Percentiles rank a stretch among this genome's conserved stretches.
Evolutionary conservation across 2,888 invertebrate species (phyloP).

Genomic region (Esperia sulphurella): DNA sequence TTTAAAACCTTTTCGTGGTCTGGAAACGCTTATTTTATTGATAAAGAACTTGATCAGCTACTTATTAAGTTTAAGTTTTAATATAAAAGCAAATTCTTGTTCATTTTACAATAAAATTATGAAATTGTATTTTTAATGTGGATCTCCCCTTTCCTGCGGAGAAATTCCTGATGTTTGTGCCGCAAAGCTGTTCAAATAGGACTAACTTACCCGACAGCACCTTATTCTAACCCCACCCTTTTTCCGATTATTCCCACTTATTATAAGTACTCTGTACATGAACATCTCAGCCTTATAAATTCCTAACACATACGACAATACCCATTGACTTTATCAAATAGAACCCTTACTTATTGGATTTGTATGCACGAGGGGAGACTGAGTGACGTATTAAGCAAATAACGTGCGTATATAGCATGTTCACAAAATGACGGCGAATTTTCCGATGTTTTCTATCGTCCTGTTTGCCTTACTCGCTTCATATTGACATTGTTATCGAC

Average conservation of each 20-base stretch:
- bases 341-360: neutral
- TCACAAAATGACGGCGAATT: neutral
- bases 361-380: neutral
- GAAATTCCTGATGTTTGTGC: neutral
- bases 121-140: neutral
- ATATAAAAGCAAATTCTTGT: neutral
- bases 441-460: slow-evolving; percentile 5
- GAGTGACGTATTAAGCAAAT: slow-evolving; percentile 1
- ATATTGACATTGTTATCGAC: slow-evolving; percentile 16
- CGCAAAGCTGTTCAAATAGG: no score
- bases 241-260: no score
- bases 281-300: neutral
- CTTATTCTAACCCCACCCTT: no score
- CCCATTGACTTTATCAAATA: neutral
- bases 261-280: neutral
- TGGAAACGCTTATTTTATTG: no score
- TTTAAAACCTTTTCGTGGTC: no score
- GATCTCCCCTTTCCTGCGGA: neutral
- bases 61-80: neutral
- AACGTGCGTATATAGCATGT: neutral
- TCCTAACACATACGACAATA: neutral
- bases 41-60: neutral
- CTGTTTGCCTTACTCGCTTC: slow-evolving; percentile 12
- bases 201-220: no score
- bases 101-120: neutral